A percentile compares a stretch with the other conserved stretches of the same genome.
phyloP scores from a whole-genome alignment of 2,113 vertebrate species.

The Lepidothrix coronata region DNA sequence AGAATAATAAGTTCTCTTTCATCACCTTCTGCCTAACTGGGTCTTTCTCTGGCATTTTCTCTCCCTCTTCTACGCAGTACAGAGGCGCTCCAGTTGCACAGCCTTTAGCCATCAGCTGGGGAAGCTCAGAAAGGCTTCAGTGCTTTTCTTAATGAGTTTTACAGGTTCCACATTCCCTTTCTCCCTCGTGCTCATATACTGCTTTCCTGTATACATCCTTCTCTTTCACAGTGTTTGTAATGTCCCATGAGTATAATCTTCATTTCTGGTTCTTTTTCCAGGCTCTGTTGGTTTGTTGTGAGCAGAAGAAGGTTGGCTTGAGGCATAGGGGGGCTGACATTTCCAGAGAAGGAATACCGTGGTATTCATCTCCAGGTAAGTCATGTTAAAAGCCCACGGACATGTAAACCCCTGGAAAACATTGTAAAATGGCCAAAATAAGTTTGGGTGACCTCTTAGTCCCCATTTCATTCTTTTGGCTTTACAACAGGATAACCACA shows the following conservation, averaged over 20 bases:
- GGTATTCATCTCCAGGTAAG: background rate
- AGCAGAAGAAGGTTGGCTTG: background rate
- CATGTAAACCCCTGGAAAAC: background rate
- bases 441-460: background rate
- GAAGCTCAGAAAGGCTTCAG: background rate
- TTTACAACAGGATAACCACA: background rate
- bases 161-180: background rate
- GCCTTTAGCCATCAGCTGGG: background rate
- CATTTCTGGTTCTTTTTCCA: background rate
- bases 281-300: background rate
- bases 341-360: background rate
- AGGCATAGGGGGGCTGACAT: background rate
- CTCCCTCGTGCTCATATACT: background rate
- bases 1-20: background rate
- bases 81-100: background rate
- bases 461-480: background rate
- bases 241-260: background rate
- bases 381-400: background rate
- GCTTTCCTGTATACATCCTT: background rate
- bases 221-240: background rate
- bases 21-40: accelerated
- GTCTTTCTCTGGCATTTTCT: background rate
- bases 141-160: background rate
- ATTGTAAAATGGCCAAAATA: background rate
- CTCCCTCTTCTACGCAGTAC: background rate